Evolutionary conservation across 2,888 invertebrate genomes (phyloP), one percentile per base, ranked within the genome.

Genomic region (Dryobota labecula): DNA sequence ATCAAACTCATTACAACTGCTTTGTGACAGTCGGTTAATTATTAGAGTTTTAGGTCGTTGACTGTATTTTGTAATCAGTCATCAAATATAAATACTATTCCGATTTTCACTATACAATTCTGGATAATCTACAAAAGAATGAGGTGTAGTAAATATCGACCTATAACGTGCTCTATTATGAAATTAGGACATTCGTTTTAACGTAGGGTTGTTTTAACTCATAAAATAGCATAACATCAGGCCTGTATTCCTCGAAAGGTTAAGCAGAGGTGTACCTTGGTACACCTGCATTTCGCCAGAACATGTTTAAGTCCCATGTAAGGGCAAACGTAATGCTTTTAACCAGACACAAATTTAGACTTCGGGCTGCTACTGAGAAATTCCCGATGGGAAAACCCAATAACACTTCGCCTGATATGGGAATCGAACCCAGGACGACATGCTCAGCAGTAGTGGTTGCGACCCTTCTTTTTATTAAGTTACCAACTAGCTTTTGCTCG

Each of bases 1-100:
- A 85, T 85, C 75, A 85, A 84, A 83, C 65, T 80, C 78, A 76
- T 84, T 84, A 80, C 77, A 67, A 78, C 58, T 74, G 53, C 82
- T 78, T 76, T 82, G 76, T 76, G 70, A 65, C 70, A 70, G 74
- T 62, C 51, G 36, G 61, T 61, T 69, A 57, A 47, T 65, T 73
- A 69, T 43, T n/a, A 45, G 2, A 56, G 27, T 27, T 45, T 54
- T 38, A 66, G 79, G 78, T 78, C 80, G 33, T 64, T 81, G 80
- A 78, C 80, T 74, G 74, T 69, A 30, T 13, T 61, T 56, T 43
- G 38, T 51, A 49, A 58, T 64, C 41, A 30, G 13, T 24, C 20
- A 27, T 8, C 0, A 49, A 11, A 57, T 49, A 8, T 24, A 11
- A 11, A 64, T 8, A 47, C 18, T 5, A 7, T 72, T 47, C 47